phyloP scores from a whole-genome alignment of 2,888 invertebrate species.

The Scaptomyza reducta region DNA sequence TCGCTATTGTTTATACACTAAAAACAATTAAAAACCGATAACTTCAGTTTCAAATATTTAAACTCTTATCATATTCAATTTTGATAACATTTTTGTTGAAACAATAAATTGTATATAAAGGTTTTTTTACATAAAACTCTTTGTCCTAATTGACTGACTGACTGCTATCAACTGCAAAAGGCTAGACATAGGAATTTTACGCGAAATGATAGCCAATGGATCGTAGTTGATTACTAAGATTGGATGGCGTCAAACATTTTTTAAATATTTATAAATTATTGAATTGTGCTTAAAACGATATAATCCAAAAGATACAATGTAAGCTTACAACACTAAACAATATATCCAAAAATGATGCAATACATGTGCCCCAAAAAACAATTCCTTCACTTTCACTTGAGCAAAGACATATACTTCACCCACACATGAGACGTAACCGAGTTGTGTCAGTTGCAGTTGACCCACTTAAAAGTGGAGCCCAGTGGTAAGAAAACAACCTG shows the following conservation, averaged over 20 bases:
- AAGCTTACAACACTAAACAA: too few species aligned
- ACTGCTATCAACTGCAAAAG: too few species aligned
- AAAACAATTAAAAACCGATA: not conserved
- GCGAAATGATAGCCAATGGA: too few species aligned
- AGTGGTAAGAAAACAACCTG: conserved; percentile 5
- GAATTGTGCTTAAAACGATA: too few species aligned
- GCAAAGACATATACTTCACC: conserved; percentile 34
- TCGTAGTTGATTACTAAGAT: too few species aligned
- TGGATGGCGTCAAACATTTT: too few species aligned
- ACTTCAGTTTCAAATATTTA: not conserved
- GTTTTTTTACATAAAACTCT: too few species aligned
- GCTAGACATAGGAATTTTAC: too few species aligned
- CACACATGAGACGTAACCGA: conserved; percentile 8
- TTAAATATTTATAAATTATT: too few species aligned
- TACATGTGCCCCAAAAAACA: not conserved
- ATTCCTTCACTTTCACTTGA: conserved; percentile 35
- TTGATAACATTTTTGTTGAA: not conserved
- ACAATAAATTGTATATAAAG: not conserved
- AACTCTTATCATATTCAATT: not conserved
- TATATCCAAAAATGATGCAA: conserved; percentile 6
- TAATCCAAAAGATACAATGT: too few species aligned
- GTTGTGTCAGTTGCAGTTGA: conserved; percentile 56
- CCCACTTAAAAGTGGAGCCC: conserved; percentile 44
- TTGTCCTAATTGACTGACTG: too few species aligned
- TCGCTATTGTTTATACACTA: not conserved